Percentiles rank a stretch among this genome's conserved stretches.
phyloP scores from a whole-genome alignment of 2,888 invertebrate genomes.

The Eupithecia vulgata region DNA sequence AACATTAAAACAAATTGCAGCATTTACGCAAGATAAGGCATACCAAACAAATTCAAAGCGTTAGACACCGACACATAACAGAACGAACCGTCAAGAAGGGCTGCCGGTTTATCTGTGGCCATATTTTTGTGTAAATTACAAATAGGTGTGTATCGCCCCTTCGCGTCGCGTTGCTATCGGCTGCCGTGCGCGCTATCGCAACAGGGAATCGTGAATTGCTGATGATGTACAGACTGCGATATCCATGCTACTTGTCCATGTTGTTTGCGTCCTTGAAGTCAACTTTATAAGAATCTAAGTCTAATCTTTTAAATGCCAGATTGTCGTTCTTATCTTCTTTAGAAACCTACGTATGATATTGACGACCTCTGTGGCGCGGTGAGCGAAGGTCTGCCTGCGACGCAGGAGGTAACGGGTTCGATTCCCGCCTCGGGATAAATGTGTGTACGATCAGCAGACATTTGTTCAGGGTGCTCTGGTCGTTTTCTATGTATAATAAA shows the following conservation, averaged over 20 bases:
- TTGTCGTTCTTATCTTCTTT: not conserved
- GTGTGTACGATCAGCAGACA: too few relatives aligned
- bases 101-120: constrained; percentile 71
- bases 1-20: constrained; percentile 31
- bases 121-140: constrained; percentile 84
- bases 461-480: too few relatives aligned
- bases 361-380: too few relatives aligned
- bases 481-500: too few relatives aligned
- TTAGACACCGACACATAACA: constrained; percentile 54
- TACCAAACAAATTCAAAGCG: constrained; percentile 57
- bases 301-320: not conserved
- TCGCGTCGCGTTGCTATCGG: constrained; percentile 61
- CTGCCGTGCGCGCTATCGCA: constrained; percentile 79
- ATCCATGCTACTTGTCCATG: constrained; percentile 33
- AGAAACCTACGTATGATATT: not conserved
- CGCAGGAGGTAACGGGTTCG: too few relatives aligned
- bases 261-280: constrained; percentile 6
- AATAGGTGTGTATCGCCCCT: constrained; percentile 72
- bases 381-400: too few relatives aligned
- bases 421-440: too few relatives aligned
- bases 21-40: constrained; percentile 37
- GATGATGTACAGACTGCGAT: constrained; percentile 58
- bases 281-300: not conserved
- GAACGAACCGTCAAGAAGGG: constrained; percentile 69
- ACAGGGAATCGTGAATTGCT: constrained; percentile 73